phyloP scores from a whole-genome alignment of 2,113 vertebrate species.

The Poeciliopsis occidentalis region DNA sequence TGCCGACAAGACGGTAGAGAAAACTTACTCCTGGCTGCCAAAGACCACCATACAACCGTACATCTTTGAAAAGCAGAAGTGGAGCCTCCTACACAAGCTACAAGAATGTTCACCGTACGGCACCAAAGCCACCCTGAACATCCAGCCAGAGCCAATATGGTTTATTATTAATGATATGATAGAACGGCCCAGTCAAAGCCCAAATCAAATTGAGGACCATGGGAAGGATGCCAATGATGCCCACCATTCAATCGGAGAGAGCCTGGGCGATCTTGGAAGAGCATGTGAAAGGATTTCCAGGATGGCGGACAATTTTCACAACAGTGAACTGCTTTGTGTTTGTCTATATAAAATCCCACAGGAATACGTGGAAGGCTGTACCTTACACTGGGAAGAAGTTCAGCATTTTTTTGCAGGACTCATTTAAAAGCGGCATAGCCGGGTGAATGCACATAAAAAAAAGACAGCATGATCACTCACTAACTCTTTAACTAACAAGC shows the following conservation, averaged over 20 bases:
- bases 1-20: neutral
- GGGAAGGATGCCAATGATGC: neutral
- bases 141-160: too few relatives aligned
- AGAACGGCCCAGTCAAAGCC: too few relatives aligned
- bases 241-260: neutral
- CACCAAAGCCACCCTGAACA: too few relatives aligned
- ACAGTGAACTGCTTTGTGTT: neutral
- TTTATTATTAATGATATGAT: too few relatives aligned
- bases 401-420: neutral
- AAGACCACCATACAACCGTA: too few relatives aligned
- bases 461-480: neutral
- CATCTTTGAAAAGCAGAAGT: too few relatives aligned
- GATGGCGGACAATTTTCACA: neutral
- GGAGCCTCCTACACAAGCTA: too few relatives aligned
- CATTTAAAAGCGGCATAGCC: neutral
- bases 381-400: neutral
- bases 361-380: neutral
- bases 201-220: neutral
- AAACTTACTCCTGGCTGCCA: too few relatives aligned
- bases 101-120: too few relatives aligned
- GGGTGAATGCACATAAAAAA: neutral
- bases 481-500: neutral
- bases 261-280: neutral
- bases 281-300: neutral
- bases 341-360: neutral